Evolutionary conservation across 2,113 vertebrate species (phyloP).

Genomic region (Alectura lathami): DNA sequence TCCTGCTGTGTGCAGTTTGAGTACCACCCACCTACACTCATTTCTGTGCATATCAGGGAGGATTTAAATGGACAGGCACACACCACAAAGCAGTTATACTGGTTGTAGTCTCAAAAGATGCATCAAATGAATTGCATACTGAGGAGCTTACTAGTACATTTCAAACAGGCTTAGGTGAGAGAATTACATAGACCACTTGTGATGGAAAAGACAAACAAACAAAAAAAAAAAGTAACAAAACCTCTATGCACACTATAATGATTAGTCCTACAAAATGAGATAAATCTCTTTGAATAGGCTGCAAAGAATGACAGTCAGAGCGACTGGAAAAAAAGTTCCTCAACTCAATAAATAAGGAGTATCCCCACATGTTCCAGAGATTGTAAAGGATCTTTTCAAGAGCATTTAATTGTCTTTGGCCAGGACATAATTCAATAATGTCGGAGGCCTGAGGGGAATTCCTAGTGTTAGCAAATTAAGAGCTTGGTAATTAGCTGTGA

Average conservation of each 20-base stretch:
- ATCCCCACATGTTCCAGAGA: background rate
- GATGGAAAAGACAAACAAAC: background rate
- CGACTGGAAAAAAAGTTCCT: background rate
- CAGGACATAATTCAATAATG: slow-evolving; percentile 43
- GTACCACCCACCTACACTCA: background rate
- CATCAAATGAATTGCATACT: background rate
- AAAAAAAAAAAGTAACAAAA: background rate
- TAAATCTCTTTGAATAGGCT: background rate
- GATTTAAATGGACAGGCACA: background rate
- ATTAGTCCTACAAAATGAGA: background rate
- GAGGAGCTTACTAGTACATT: background rate
- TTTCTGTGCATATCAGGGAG: background rate
- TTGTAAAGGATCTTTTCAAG: background rate
- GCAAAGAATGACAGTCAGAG: background rate
- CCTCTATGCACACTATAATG: background rate
- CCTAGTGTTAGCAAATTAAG: slow-evolving; percentile 29
- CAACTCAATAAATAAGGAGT: background rate
- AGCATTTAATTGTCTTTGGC: slow-evolving; percentile 16
- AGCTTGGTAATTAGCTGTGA: slow-evolving; percentile 53
- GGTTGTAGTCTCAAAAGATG: slow-evolving; percentile 15
- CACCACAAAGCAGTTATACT: background rate
- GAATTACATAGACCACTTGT: background rate
- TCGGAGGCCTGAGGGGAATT: slow-evolving; percentile 18
- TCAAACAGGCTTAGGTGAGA: background rate
- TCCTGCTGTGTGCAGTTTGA: background rate